A percentile compares a stretch with the other conserved stretches of the same genome.
These are phyloP conservation scores for Sebastes jordani DNA, from an alignment of 2,797 vertebrate genomes.

Conservation along the genomic window DNA sequence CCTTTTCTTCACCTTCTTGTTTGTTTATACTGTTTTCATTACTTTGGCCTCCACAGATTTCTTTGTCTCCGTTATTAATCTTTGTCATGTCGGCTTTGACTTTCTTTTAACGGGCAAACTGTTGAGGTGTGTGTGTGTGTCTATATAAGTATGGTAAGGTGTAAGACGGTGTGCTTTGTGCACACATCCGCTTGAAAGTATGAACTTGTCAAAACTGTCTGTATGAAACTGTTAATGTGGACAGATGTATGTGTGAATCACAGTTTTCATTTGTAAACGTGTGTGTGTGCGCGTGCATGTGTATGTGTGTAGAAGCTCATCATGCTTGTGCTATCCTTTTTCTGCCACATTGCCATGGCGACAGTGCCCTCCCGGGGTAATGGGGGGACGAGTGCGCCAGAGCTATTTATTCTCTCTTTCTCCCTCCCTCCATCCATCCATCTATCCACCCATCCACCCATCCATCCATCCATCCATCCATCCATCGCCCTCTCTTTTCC, in stretches of 20 bases:
- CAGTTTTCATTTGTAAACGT: slow-evolving; percentile 57
- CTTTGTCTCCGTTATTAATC: slow-evolving; percentile 31
- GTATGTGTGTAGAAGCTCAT: slow-evolving; percentile 67
- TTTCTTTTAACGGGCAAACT: slow-evolving; percentile 42
- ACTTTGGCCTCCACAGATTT: neutral
- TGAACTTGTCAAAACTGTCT: slow-evolving; percentile 55
- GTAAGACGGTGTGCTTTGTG: slow-evolving; percentile 37
- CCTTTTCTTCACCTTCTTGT: slow-evolving; percentile 23
- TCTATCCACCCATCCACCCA: slow-evolving; percentile 43
- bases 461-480: slow-evolving; percentile 39
- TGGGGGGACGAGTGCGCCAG: slow-evolving; percentile 80
- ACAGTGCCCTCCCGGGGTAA: slow-evolving; percentile 84
- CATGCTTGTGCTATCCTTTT: slow-evolving; percentile 80
- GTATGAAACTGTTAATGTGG: slow-evolving; percentile 50
- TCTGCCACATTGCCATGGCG: slow-evolving; percentile 86
- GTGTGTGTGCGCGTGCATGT: slow-evolving; percentile 4
- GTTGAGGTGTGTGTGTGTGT: neutral
- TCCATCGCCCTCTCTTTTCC: slow-evolving; percentile 48
- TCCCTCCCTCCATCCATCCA: slow-evolving; percentile 54
- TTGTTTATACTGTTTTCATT: slow-evolving; percentile 31
- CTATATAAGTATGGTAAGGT: slow-evolving; percentile 47
- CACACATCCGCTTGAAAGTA: slow-evolving; percentile 34
- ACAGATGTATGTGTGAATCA: slow-evolving; percentile 55
- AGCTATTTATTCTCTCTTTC: slow-evolving; percentile 79
- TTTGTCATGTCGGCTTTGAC: slow-evolving; percentile 28